Conservation (phyloP, 2,888 invertebrate species). For the Erynnis tages region DNA sequence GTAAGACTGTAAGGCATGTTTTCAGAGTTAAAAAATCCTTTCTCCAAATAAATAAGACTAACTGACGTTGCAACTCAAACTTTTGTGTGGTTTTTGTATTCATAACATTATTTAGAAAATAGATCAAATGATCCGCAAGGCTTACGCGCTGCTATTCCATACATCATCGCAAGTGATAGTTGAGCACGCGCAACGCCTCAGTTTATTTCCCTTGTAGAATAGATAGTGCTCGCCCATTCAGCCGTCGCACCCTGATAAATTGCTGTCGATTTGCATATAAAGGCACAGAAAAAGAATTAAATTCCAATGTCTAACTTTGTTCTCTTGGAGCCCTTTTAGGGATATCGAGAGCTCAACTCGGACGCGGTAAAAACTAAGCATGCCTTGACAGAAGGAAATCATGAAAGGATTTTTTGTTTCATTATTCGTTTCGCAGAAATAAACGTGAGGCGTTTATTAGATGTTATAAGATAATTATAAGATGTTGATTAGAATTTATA, state of each 20-base stretch:
- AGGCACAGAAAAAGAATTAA: constrained; percentile 54
- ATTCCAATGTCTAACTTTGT: constrained; percentile 52
- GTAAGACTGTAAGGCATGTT: no score
- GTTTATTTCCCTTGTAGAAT: constrained; percentile 38
- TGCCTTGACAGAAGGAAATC: constrained; percentile 4
- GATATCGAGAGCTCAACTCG: constrained; percentile 37
- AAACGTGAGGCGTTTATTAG: no score
- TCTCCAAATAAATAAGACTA: no score
- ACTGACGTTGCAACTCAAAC: no score
- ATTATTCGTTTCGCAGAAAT: no score
- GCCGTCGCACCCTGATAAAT: constrained; percentile 71
- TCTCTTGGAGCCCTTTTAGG: constrained; percentile 51
- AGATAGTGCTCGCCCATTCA: constrained; percentile 63
- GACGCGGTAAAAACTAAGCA: constrained; percentile 29
- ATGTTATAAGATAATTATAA: no score
- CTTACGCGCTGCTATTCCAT: constrained; percentile 2
- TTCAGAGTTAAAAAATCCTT: no score
- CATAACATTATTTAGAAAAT: constrained; percentile 10
- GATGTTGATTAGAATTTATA: neutral
- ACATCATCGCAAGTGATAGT: constrained; percentile 24
- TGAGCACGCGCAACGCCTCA: constrained; percentile 31
- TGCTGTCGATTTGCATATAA: constrained; percentile 70
- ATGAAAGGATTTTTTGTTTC: neutral
- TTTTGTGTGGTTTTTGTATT: no score
- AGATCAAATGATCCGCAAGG: neutral